Conservation (phyloP, 2,113 vertebrate species). For the Addax nasomaculatus region DNA sequence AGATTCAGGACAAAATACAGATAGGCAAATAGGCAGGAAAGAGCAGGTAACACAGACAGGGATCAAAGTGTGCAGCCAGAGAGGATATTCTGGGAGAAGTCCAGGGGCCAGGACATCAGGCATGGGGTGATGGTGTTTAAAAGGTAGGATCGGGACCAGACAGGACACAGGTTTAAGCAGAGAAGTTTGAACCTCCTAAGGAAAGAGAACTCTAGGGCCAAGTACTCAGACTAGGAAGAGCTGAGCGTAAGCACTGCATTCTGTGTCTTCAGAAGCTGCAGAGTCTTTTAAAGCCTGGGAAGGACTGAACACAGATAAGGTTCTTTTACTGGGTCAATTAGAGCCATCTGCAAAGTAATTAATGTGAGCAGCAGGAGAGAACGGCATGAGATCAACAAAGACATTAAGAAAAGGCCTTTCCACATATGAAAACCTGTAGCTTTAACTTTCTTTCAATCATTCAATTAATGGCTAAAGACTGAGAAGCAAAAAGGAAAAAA, state of each 20-base stretch:
- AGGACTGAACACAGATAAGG: neutral
- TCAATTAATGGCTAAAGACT: conserved; percentile 37
- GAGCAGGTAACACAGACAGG: neutral
- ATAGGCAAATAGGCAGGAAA: neutral
- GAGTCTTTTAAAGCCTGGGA: neutral
- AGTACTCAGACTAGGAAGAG: neutral
- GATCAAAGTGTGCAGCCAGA: neutral
- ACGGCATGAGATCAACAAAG: conserved; percentile 3
- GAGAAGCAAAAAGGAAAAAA: neutral
- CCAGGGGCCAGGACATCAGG: neutral
- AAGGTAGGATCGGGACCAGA: neutral
- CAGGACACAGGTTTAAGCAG: neutral
- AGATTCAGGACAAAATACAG: neutral
- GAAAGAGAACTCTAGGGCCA: neutral
- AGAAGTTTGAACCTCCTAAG: neutral
- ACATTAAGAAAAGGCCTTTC: neutral
- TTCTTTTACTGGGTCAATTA: conserved; percentile 58
- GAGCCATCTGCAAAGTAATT: conserved; percentile 70
- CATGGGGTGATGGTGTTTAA: neutral
- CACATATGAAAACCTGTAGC: conserved; percentile 24
- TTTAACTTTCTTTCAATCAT: conserved; percentile 48
- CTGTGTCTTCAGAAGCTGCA: neutral
- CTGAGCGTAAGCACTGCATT: neutral
- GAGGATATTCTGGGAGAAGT: neutral
- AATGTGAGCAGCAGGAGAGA: conserved; percentile 58